Percentiles rank a stretch among this genome's conserved stretches.
phyloP scores from a whole-genome alignment of 2,113 vertebrate genomes.

The Pomatostomus ruficeps region DNA sequence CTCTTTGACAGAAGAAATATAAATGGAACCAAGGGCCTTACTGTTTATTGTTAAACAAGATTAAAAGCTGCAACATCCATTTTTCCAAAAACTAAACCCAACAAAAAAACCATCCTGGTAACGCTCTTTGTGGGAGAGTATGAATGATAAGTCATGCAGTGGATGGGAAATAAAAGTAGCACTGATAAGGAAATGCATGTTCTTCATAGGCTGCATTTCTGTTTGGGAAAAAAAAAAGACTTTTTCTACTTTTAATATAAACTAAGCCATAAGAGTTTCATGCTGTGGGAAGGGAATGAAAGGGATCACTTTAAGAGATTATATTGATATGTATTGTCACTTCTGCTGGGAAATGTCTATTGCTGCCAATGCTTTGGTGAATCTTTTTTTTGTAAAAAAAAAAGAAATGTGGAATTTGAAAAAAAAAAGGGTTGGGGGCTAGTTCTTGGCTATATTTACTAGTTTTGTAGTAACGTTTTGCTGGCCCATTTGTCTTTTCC shows the following conservation, averaged over 20 bases:
- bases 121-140: constrained; percentile 23
- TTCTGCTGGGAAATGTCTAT: constrained; percentile 76
- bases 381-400: not conserved
- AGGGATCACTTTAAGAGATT: constrained; percentile 78
- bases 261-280: constrained; percentile 82
- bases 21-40: constrained; percentile 77
- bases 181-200: constrained; percentile 64
- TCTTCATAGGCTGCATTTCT: constrained; percentile 63
- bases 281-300: constrained; percentile 76
- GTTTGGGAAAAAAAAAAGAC: constrained; percentile 47
- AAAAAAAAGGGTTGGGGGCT: constrained; percentile 1
- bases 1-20: constrained; percentile 66
- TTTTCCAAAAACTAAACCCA: constrained; percentile 42
- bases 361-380: constrained; percentile 74
- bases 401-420: constrained; percentile 40
- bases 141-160: constrained; percentile 41
- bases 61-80: constrained; percentile 73
- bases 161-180: constrained; percentile 66
- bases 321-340: constrained; percentile 77
- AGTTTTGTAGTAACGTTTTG: constrained; percentile 79
- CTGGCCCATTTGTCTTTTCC: constrained; percentile 69
- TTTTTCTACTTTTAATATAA: constrained; percentile 79
- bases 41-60: constrained; percentile 63
- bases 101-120: not conserved
- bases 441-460: constrained; percentile 77